Evolutionary conservation across 1,140 invertebrate species (phyloP).

Genomic region (Coelopa frigida): DNA sequence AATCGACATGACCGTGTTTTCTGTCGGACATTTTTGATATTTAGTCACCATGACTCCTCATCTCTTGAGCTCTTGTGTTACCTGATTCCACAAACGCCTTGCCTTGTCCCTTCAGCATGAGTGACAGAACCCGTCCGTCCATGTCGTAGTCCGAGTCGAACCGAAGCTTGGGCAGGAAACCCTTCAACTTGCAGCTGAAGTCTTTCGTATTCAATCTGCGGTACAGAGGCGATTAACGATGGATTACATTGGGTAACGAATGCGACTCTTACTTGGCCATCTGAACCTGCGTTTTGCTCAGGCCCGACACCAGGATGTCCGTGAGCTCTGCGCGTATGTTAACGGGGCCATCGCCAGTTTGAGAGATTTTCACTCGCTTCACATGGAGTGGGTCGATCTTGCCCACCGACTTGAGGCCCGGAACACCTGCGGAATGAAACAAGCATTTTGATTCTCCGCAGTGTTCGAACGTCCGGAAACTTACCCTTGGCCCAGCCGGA

Average conservation of each 20-base stretch:
- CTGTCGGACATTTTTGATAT: slow-evolving; percentile 30
- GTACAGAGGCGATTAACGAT: neutral
- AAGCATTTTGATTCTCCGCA: neutral
- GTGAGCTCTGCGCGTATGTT: slow-evolving; percentile 17
- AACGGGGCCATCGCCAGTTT: slow-evolving; percentile 15
- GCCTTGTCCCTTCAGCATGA: slow-evolving; percentile 59
- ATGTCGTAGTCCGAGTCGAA: slow-evolving; percentile 63
- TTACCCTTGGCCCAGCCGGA: slow-evolving; percentile 27
- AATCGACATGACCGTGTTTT: slow-evolving; percentile 51
- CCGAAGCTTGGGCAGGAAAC: slow-evolving; percentile 53
- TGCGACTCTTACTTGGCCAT: no score
- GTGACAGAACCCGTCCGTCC: slow-evolving; percentile 58
- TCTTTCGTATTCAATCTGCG: slow-evolving; percentile 51
- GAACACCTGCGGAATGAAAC: slow-evolving; percentile 14
- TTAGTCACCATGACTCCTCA: slow-evolving; percentile 28
- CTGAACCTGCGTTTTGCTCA: no score
- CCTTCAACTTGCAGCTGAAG: slow-evolving; percentile 53
- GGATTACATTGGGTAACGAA: no score
- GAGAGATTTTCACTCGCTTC: slow-evolving; percentile 15
- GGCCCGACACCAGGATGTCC: slow-evolving; percentile 18
- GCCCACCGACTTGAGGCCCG: slow-evolving; percentile 16
- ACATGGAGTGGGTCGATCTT: slow-evolving; percentile 21
- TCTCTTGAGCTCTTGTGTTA: no score
- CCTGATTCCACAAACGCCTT: slow-evolving; percentile 58
- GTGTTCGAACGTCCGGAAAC: neutral